Evolutionary conservation across 2,797 vertebrate species (phyloP), one percentile per base, ranked within the genome.

Genomic region (Morelia viridis): DNA sequence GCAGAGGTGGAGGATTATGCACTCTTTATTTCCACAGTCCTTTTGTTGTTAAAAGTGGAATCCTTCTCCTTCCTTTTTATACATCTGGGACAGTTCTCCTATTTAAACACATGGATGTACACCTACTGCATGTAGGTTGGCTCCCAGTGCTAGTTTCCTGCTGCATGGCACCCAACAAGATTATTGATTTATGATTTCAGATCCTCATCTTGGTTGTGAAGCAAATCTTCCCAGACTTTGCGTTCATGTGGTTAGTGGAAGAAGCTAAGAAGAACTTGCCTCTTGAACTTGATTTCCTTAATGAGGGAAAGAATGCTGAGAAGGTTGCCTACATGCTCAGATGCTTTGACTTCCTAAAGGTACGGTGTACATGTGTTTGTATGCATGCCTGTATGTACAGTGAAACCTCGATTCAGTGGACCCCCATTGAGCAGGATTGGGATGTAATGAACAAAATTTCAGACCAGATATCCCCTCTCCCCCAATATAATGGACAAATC

Each of bases 201-300:
- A 96, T 98, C 93, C 97, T 99, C 3, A 62, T 99, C 53, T 97
- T 96, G 92, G 95, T 96, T 1, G 98, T 99, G 93, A 98, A 98
- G 88, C 98, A 98, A 97, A 97, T 99, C 62, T 99, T 99, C 95
- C 99, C 99, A n/a, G 98, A 99, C 94, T 99, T 99, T 94, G 98
- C 98, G 89, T 99, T 99, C 94, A 98, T 99, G 98, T 99, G 99
- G 99, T 95, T 99, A 96, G 98, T 99, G 91, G 99, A 99, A 41
- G 99, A 99, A 96, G 99, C 99, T 91, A 99, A 99, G 97, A 99
- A 98, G 96, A 99, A 99, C 96, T 97, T 99, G 95, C 99, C 99
- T 0, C 96, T 99, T 91, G 99, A 99, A 96, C 96, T 99, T 94
- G 98, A 99, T 97, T 99, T 99, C 96, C 98, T 99, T 13, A 98